Evolutionary conservation across 2,888 invertebrate genomes (phyloP).

Genomic region (Spisula solida): DNA sequence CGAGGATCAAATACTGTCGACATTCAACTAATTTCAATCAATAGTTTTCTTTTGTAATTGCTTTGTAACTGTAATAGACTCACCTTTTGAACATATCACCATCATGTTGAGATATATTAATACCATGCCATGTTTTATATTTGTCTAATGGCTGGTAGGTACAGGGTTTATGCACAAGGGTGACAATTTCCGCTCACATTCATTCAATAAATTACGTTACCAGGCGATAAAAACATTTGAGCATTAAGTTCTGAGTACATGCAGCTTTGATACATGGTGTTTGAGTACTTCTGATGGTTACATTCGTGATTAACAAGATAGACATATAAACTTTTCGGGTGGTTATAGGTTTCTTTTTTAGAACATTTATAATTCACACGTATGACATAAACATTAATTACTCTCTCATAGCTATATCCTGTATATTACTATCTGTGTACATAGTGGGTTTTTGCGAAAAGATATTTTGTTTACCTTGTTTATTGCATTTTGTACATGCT

Average conservation of each 20-base stretch:
- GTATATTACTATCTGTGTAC: too few relatives aligned
- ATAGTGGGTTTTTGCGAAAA: too few relatives aligned
- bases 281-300: background rate
- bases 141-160: background rate
- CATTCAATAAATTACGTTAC: constrained; percentile 5
- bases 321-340: too few relatives aligned
- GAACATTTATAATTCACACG: too few relatives aligned
- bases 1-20: background rate
- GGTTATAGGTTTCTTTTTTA: too few relatives aligned
- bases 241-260: background rate
- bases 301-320: background rate
- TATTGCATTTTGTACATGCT: too few relatives aligned
- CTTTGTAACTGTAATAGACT: background rate
- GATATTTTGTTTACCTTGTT: too few relatives aligned
- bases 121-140: background rate
- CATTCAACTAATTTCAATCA: background rate
- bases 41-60: background rate
- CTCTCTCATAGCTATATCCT: too few relatives aligned
- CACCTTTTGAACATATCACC: background rate
- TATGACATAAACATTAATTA: too few relatives aligned
- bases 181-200: background rate
- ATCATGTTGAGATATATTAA: background rate
- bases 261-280: background rate
- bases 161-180: background rate
- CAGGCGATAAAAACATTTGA: background rate